Percentiles rank a stretch among this genome's conserved stretches.
Evolutionary conservation across 2,888 invertebrate species (phyloP).

Genomic region (Sarcophaga caerulescens): DNA sequence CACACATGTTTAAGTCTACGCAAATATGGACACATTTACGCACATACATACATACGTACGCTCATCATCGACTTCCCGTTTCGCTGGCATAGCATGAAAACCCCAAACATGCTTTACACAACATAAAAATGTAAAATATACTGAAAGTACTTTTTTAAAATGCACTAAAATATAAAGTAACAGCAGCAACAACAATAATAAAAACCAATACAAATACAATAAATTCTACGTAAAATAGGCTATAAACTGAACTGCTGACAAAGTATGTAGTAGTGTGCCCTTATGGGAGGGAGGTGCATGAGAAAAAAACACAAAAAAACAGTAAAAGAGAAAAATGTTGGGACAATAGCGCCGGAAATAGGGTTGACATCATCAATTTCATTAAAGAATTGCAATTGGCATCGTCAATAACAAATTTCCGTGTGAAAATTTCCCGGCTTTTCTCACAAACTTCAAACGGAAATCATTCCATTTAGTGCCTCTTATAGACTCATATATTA

Average conservation of each 20-base stretch:
- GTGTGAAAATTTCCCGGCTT: conserved; percentile 57
- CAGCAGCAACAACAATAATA: not conserved
- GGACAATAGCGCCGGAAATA: conserved; percentile 51
- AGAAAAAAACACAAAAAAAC: not conserved
- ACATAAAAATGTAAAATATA: conserved; percentile 30
- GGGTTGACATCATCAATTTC: conserved; percentile 68
- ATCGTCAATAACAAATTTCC: conserved; percentile 69
- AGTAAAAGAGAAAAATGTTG: conserved; percentile 15
- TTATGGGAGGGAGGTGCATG: not conserved
- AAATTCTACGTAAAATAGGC: not conserved
- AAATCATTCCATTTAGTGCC: conserved; percentile 72
- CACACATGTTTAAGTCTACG: not conserved
- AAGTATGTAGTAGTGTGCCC: not conserved
- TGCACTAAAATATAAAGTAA: not conserved
- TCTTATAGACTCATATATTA: conserved; percentile 29
- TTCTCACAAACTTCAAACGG: conserved; percentile 67
- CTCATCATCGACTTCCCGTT: not conserved
- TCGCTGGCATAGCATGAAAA: not conserved
- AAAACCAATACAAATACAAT: not conserved
- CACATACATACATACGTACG: not conserved
- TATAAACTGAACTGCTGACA: not conserved
- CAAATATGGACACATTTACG: not conserved
- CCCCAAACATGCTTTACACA: not conserved
- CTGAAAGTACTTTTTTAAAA: conserved; percentile 27
- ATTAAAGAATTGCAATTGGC: conserved; percentile 69